Evolutionary conservation across 1,140 invertebrate species (phyloP).

Genomic region (Yoshiicerus persimilis): DNA sequence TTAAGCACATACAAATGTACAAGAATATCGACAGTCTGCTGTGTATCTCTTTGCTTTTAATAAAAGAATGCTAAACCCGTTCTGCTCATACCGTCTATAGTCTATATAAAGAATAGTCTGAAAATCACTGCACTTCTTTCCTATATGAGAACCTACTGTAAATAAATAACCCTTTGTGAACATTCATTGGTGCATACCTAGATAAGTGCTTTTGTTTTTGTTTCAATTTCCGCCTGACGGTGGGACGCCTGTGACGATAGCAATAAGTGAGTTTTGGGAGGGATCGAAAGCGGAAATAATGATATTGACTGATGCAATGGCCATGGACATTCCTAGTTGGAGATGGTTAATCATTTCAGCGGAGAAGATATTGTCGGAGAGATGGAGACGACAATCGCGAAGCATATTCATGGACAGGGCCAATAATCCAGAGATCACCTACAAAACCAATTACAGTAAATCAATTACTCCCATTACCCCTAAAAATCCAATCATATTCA

Average conservation of each 20-base stretch:
- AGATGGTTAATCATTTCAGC: constrained; percentile 70
- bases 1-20: too few relatives aligned
- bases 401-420: constrained; percentile 71
- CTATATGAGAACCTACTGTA: too few relatives aligned
- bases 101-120: too few relatives aligned
- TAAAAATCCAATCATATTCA: too few relatives aligned
- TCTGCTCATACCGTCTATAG: too few relatives aligned
- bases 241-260: neutral
- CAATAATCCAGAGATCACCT: constrained; percentile 65
- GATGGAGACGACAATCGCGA: constrained; percentile 71
- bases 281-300: constrained; percentile 78
- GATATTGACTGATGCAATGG: constrained; percentile 74
- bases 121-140: too few relatives aligned
- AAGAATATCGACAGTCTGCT: too few relatives aligned
- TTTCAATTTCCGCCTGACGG: neutral
- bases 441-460: constrained; percentile 28
- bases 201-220: too few relatives aligned
- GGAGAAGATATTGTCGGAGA: constrained; percentile 66
- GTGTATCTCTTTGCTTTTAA: too few relatives aligned
- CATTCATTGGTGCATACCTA: too few relatives aligned
- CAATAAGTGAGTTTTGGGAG: neutral
- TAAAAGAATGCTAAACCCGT: too few relatives aligned
- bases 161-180: too few relatives aligned
- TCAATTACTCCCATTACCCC: neutral
- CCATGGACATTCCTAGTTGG: constrained; percentile 69